phyloP scores from a whole-genome alignment of 1,140 invertebrate species.

The Tetragonula clypearis region DNA sequence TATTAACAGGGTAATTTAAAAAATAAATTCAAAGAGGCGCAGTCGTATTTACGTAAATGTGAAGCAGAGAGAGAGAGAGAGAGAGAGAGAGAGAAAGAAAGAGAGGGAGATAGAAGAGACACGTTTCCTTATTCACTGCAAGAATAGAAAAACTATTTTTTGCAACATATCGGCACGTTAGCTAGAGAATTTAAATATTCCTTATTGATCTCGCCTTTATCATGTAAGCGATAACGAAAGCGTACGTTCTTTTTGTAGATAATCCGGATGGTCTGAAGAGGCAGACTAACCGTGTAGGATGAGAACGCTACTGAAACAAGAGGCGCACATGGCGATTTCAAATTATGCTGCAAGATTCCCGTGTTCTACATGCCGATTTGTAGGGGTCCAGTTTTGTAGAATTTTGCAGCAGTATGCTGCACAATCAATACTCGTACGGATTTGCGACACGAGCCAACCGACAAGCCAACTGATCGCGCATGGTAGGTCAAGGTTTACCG shows the following conservation, averaged over 20 bases:
- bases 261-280: background rate
- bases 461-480: conserved; percentile 50
- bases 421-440: conserved; percentile 57
- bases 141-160: conserved; percentile 37
- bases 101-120: too few relatives aligned
- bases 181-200: conserved; percentile 11
- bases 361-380: background rate
- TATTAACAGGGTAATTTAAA: too few relatives aligned
- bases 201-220: background rate
- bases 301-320: too few relatives aligned
- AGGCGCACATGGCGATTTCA: too few relatives aligned
- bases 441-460: conserved; percentile 51
- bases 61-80: background rate
- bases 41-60: too few relatives aligned
- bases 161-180: conserved; percentile 9
- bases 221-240: background rate
- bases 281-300: too few relatives aligned
- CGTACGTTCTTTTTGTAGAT: background rate
- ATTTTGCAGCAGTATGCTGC: background rate
- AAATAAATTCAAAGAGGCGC: too few relatives aligned
- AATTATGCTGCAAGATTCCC: background rate
- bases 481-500: conserved; percentile 69
- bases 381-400: conserved; percentile 19
- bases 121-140: background rate
- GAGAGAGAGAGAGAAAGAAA: background rate